These are phyloP conservation scores for Zaprionus kolodkinae DNA, from an alignment of 1,140 invertebrate species.

Conservation along the genomic window DNA sequence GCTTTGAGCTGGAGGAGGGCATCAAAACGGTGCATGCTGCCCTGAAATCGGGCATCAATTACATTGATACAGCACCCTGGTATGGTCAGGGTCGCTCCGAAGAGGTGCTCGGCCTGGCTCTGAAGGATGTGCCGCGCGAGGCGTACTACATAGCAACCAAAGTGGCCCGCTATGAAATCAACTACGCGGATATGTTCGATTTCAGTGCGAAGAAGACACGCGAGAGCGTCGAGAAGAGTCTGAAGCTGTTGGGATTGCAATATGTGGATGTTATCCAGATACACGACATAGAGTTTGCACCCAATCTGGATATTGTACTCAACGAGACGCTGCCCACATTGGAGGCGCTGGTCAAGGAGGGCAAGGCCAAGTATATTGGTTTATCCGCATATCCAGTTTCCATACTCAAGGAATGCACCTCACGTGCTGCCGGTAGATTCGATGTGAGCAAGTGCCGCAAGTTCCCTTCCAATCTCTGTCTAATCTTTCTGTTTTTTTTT, in stretches of 20 bases:
- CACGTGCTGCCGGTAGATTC: constrained; percentile 84
- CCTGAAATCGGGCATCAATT: constrained; percentile 95
- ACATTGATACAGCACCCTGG: constrained; percentile 95
- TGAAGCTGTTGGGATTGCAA: constrained; percentile 90
- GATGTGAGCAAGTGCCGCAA: constrained; percentile 50
- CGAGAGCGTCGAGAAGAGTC: constrained; percentile 91
- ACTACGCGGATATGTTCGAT: constrained; percentile 93
- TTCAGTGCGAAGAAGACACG: constrained; percentile 91
- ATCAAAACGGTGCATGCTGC: constrained; percentile 89
- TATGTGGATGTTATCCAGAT: constrained; percentile 96
- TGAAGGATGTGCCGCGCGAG: constrained; percentile 90
- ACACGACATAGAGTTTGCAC: constrained; percentile 96
- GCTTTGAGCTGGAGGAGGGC: constrained; percentile 86
- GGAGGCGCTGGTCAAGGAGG: constrained; percentile 89
- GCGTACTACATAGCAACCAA: constrained; percentile 96
- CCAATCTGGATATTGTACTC: constrained; percentile 90
- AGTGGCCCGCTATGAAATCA: constrained; percentile 92
- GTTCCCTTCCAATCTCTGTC: background rate
- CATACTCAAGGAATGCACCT: constrained; percentile 89
- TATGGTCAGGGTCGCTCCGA: constrained; percentile 95
- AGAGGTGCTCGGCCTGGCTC: constrained; percentile 91
- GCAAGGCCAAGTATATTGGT: constrained; percentile 93
- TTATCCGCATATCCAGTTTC: constrained; percentile 94
- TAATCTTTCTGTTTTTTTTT: background rate
- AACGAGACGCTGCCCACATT: constrained; percentile 94